Evolutionary conservation across 2,113 vertebrate genomes (phyloP).

Genomic region (Vulpes lagopus): DNA sequence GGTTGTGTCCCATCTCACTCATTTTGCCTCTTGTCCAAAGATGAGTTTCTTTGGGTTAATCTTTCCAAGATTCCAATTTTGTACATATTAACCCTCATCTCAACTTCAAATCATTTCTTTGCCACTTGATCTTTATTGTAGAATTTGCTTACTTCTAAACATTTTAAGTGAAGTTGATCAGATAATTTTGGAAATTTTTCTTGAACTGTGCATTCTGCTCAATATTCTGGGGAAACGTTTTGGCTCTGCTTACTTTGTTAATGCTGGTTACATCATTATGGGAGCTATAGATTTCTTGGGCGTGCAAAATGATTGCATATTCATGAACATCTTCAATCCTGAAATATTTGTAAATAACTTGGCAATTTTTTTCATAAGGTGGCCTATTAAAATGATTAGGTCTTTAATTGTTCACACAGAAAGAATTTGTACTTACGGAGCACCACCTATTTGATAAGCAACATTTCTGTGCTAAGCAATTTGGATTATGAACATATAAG

Average conservation of each 20-base stretch:
- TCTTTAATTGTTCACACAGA: slow-evolving; percentile 70
- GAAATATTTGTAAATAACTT: slow-evolving; percentile 85
- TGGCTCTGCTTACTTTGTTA: slow-evolving; percentile 75
- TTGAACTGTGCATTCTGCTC: slow-evolving; percentile 73
- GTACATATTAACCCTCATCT: background rate
- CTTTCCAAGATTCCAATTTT: background rate
- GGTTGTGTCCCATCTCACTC: background rate
- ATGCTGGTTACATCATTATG: slow-evolving; percentile 74
- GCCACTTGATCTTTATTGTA: background rate
- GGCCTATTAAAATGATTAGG: slow-evolving; percentile 77
- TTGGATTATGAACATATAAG: slow-evolving; percentile 59
- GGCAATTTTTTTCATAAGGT: slow-evolving; percentile 75
- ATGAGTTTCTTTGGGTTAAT: slow-evolving; percentile 11
- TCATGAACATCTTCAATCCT: slow-evolving; percentile 78
- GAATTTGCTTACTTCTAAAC: slow-evolving; percentile 61
- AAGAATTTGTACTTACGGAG: background rate
- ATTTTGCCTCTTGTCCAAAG: background rate
- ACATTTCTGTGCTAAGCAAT: slow-evolving; percentile 64
- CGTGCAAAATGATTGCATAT: slow-evolving; percentile 75
- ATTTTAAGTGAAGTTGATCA: slow-evolving; percentile 60
- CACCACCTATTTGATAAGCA: slow-evolving; percentile 71
- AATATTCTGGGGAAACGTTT: slow-evolving; percentile 76
- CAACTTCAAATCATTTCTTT: background rate
- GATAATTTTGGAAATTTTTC: slow-evolving; percentile 70
- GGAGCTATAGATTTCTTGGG: slow-evolving; percentile 79